Evolutionary conservation across 2,113 vertebrate genomes (phyloP).

Genomic region (Myotis lucifugus): DNA sequence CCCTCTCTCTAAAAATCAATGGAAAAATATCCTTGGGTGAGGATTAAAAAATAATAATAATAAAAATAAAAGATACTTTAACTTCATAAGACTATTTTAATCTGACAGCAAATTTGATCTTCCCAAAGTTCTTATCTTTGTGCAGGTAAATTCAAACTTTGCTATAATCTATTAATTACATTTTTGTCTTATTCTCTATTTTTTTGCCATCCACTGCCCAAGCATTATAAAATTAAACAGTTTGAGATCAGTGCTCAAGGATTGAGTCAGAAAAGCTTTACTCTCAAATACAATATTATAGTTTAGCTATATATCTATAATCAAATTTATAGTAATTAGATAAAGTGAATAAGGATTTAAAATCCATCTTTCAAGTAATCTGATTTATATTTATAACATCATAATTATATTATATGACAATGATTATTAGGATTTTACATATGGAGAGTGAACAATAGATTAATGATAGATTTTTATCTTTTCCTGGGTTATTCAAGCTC

Average conservation of each 20-base stretch:
- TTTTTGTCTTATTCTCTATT: constrained; percentile 24
- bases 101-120: not conserved
- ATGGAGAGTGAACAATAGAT: constrained; percentile 66
- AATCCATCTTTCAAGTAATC: constrained; percentile 69
- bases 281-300: constrained; percentile 51
- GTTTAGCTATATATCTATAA: constrained; percentile 72
- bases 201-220: not conserved
- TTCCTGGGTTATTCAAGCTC: constrained; percentile 71
- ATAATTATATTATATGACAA: constrained; percentile 73
- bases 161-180: constrained; percentile 38
- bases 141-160: not conserved
- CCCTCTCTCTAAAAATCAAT: no score
- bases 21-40: no score
- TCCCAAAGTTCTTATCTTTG: not conserved
- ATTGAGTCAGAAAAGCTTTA: constrained; percentile 47
- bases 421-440: constrained; percentile 66
- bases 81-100: not conserved
- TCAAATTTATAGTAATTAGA: constrained; percentile 77
- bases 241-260: constrained; percentile 44
- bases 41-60: not conserved
- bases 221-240: constrained; percentile 38
- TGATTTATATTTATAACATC: constrained; percentile 79
- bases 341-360: constrained; percentile 61
- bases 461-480: constrained; percentile 75
- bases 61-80: not conserved